Base-by-base conservation (phyloP, 2,113 vertebrate species). In the Larimichthys polyactis region DNA sequence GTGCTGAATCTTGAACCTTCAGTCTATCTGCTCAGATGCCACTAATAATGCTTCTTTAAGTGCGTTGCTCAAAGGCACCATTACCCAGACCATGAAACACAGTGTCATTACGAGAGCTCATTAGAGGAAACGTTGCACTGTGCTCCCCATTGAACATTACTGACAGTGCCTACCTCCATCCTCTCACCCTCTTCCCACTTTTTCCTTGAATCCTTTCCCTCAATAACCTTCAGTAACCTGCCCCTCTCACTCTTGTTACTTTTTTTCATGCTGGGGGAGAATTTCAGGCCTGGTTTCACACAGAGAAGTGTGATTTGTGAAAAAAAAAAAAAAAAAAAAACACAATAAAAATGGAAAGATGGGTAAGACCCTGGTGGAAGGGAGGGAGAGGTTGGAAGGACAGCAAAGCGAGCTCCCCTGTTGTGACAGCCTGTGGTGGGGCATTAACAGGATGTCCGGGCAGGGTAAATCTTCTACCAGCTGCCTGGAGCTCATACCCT, bases 281-380 rank as follows among this genome's bases (percentile, higher is more conserved):
- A 85, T 92, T 81, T 89, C 83, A 79, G 68, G 44, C 75, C 58
- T 44, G 79, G 32, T 81, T 81, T 88, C 89, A 91, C 54, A 78
- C 71, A 12, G 90, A 71, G 91, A 87, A 76, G 68, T 3, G 15
- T 80, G 87, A 94, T 93, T 92, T 87, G 75, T 85, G 36, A 2
- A 5, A 6, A 5, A 36, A 7, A 36, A 36, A 36, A 1, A 2
- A 36, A 40, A 36, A 40, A 40, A 43, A 77, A 51, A 89, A 88
- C 54, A 90, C 83, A 78, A 90, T 92, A 90, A 92, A 94, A 91
- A 92, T 91, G 83, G 87, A 92, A 92, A 92, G 72, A 79, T 4
- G 68, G 48, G 75, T 79, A 66, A 87, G 87, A 73, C 62, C 73
- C n/a, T 9, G 69, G 75, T 55, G 71, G 78, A 1, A 49, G 48